A percentile compares a stretch with the other conserved stretches of the same genome.
These are phyloP conservation scores for Melanogrammus aeglefinus DNA, from an alignment of 2,797 vertebrate species.

Conservation along the genomic window DNA sequence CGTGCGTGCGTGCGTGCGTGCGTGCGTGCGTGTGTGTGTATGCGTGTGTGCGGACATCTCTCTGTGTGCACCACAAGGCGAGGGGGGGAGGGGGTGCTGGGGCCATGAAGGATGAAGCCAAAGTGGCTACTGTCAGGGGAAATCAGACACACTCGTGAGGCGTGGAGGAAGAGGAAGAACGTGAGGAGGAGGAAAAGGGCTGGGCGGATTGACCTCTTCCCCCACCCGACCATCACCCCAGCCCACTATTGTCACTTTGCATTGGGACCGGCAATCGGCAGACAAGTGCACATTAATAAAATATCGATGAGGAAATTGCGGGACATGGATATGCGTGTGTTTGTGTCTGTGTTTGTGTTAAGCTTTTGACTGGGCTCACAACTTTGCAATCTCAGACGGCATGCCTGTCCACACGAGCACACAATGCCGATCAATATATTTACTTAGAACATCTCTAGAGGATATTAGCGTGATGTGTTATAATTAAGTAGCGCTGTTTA, in stretches of 20 bases:
- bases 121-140: conserved; percentile 54
- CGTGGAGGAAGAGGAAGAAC: background rate
- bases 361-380: too few species aligned
- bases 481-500: too few species aligned
- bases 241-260: background rate
- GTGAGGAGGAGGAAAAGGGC: conserved; percentile 6
- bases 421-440: background rate
- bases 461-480: too few species aligned
- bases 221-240: conserved; percentile 11
- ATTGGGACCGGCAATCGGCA: conserved; percentile 21
- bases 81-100: conserved; percentile 15
- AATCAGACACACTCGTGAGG: conserved; percentile 52
- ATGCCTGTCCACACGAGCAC: too few species aligned
- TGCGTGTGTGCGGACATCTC: conserved; percentile 6
- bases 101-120: conserved; percentile 52
- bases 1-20: too few species aligned
- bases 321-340: conserved; percentile 30
- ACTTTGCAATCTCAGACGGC: too few species aligned
- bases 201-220: conserved; percentile 37
- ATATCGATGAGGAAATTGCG: conserved; percentile 49
- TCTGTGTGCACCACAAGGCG: background rate
- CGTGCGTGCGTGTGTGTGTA: background rate
- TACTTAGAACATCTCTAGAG: too few species aligned
- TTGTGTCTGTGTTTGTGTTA: too few species aligned
- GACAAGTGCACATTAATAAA: conserved; percentile 47